A percentile compares a stretch with the other conserved stretches of the same genome.
These are phyloP conservation scores for Dendrolimus pini DNA, from an alignment of 2,888 invertebrate genomes.

Conservation along the genomic window DNA sequence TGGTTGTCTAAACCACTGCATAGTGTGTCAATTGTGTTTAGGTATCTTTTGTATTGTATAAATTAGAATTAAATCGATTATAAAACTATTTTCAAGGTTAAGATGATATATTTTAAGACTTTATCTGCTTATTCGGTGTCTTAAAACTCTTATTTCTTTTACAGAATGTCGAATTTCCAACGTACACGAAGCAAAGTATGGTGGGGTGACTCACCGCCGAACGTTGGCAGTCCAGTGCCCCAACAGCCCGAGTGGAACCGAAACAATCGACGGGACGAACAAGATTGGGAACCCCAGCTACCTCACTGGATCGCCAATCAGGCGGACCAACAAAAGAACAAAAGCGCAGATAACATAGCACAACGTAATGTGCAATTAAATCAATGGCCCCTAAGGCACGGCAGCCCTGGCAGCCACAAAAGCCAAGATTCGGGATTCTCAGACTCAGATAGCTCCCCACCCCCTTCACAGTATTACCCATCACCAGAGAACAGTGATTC, in stretches of 20 bases:
- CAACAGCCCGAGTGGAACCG: constrained; percentile 43
- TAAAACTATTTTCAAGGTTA: not conserved
- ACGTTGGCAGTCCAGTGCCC: constrained; percentile 59
- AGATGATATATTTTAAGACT: no score
- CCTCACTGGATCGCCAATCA: constrained; percentile 72
- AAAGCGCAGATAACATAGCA: constrained; percentile 52
- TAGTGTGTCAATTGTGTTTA: not conserved
- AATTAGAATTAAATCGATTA: not conserved
- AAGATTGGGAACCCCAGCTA: constrained; percentile 69
- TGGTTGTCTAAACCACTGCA: not conserved
- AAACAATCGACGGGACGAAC: constrained; percentile 46
- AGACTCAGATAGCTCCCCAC: constrained; percentile 83
- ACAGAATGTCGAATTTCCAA: constrained; percentile 81
- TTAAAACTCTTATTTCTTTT: constrained; percentile 44
- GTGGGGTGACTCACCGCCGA: constrained; percentile 77
- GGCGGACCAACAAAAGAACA: constrained; percentile 54
- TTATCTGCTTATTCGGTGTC: constrained; percentile 1
- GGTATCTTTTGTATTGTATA: not conserved
- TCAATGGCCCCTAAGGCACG: constrained; percentile 67
- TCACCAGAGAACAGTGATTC: constrained; percentile 44
- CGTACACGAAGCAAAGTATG: constrained; percentile 81
- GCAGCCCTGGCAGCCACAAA: constrained; percentile 80
- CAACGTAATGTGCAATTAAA: constrained; percentile 49
- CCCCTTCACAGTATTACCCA: constrained; percentile 58
- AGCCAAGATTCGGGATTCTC: constrained; percentile 90